These are phyloP conservation scores for Epinephelus fuscoguttatus DNA, from an alignment of 2,113 vertebrate genomes.

Conservation along the genomic window DNA sequence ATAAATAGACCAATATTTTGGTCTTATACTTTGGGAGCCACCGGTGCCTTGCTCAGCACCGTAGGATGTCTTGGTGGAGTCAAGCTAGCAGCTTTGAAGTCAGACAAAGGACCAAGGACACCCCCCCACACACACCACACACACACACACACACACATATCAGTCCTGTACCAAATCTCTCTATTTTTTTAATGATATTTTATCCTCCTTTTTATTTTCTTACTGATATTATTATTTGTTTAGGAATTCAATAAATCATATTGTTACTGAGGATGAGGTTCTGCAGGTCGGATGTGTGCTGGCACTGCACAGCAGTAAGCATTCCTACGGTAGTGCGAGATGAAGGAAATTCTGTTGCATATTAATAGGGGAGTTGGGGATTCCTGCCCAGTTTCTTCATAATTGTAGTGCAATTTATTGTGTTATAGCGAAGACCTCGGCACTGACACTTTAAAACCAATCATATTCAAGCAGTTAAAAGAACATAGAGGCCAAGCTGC, in stretches of 20 bases:
- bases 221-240: constrained; percentile 16
- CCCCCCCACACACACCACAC: no score
- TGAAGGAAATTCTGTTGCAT: constrained; percentile 56
- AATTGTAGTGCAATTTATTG: constrained; percentile 17
- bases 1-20: constrained; percentile 57
- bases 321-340: background rate
- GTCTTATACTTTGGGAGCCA: background rate
- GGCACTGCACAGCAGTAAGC: constrained; percentile 9
- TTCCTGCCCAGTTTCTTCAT: constrained; percentile 48
- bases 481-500: background rate
- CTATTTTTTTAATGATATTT: background rate
- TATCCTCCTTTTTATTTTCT: background rate
- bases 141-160: no score
- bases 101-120: no score
- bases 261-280: constrained; percentile 27
- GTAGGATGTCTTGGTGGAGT: background rate
- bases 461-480: constrained; percentile 13
- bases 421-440: constrained; percentile 7
- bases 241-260: constrained; percentile 2
- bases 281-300: constrained; percentile 1
- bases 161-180: background rate
- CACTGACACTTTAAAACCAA: constrained; percentile 36
- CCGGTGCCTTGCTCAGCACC: background rate
- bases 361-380: constrained; percentile 69
- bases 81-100: constrained; percentile 15